These are phyloP conservation scores for Cinara cedri DNA, from an alignment of 2,888 invertebrate species.

Conservation along the genomic window DNA sequence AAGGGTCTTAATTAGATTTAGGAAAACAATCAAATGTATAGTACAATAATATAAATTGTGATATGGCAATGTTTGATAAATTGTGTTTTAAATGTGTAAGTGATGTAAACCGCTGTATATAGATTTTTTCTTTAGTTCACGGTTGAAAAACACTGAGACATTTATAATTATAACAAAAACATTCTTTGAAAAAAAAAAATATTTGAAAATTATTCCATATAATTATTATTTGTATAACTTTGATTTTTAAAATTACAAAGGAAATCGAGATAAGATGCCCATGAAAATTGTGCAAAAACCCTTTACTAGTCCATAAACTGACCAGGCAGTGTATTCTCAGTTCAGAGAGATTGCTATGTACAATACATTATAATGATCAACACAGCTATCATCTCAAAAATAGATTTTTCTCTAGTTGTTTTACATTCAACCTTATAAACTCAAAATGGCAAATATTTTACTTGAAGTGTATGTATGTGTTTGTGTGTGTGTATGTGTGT, in stretches of 20 bases:
- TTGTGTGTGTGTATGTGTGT: too few relatives aligned
- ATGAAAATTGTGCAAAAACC: slow-evolving; percentile 31
- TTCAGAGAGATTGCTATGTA: neutral
- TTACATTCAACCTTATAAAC: neutral
- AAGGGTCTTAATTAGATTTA: slow-evolving; percentile 32
- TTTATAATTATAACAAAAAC: slow-evolving; percentile 16
- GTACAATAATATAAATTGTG: slow-evolving; percentile 40
- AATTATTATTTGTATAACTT: neutral
- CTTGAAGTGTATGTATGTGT: too few relatives aligned
- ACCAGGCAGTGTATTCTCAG: slow-evolving; percentile 1
- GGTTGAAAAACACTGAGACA: neutral
- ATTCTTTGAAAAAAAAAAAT: slow-evolving; percentile 5
- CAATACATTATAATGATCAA: neutral
- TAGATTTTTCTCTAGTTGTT: neutral
- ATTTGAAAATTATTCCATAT: slow-evolving; percentile 17
- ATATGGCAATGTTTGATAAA: slow-evolving; percentile 57
- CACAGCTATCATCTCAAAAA: neutral
- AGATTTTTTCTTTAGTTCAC: neutral
- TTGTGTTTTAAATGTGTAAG: slow-evolving; percentile 44
- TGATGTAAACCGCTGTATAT: neutral
- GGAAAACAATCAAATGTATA: slow-evolving; percentile 44
- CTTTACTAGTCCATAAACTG: slow-evolving; percentile 32
- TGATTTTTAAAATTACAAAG: slow-evolving; percentile 16
- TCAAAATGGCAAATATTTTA: slow-evolving; percentile 45
- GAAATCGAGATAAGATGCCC: slow-evolving; percentile 1